A percentile compares a stretch with the other conserved stretches of the same genome.
Conservation (phyloP, 2,113 vertebrate genomes). For the Zosterops japonicus region DNA sequence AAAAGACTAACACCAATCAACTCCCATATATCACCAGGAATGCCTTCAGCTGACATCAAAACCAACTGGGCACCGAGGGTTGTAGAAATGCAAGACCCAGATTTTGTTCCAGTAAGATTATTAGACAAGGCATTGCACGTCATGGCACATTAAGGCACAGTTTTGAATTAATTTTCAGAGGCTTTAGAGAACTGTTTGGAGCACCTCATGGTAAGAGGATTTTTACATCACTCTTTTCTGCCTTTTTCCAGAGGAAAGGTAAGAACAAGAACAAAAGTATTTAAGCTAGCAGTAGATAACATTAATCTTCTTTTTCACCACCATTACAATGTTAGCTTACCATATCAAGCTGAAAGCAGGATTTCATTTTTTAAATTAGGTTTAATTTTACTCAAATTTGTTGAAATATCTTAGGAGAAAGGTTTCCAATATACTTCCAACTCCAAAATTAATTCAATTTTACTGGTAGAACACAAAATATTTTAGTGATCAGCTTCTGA, state of each 20-base stretch:
- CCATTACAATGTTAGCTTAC: not conserved
- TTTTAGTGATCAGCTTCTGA: not conserved
- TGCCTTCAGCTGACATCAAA: not conserved
- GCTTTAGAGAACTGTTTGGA: not conserved
- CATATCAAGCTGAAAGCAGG: not conserved
- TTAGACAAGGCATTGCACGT: not conserved
- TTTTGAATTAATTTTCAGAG: not conserved
- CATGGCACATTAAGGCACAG: not conserved
- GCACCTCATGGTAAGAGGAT: not conserved
- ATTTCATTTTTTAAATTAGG: not conserved
- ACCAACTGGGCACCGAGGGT: not conserved
- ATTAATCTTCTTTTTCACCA: not conserved
- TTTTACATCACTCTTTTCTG: not conserved
- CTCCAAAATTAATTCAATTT: not conserved
- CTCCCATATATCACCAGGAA: not conserved
- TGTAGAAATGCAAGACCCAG: not conserved
- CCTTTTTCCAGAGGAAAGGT: not conserved
- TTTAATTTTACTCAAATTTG: not conserved
- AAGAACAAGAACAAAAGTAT: not conserved
- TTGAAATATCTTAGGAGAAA: not conserved
- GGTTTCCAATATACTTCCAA: not conserved
- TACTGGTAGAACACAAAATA: not conserved
- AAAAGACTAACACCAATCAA: not conserved
- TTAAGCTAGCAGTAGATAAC: not conserved
- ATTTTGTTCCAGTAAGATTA: not conserved